Percentiles rank a stretch among this genome's conserved stretches.
Conservation (phyloP, 64 coral and sea anemone genomes). For the Stylophora pistillata region DNA sequence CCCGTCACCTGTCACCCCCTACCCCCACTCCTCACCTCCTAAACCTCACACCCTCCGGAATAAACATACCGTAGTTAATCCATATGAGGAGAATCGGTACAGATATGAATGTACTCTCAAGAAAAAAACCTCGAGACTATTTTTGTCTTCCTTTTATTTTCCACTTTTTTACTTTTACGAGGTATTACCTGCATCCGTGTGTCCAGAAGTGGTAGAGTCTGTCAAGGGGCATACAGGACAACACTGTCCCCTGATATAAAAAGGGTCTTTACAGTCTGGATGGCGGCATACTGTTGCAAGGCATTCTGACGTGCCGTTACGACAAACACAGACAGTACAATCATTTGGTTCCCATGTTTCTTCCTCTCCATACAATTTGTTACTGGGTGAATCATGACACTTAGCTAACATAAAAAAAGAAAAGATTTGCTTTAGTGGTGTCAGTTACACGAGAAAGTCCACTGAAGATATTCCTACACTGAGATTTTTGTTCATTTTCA, state of each 20-base stretch:
- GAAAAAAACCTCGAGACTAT: too few relatives aligned
- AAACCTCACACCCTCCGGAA: too few relatives aligned
- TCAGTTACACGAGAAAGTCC: background rate
- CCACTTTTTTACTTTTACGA: too few relatives aligned
- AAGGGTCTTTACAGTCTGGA: constrained; percentile 75
- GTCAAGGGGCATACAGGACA: constrained; percentile 67
- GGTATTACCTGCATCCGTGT: constrained; percentile 31
- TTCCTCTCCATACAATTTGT: constrained; percentile 70
- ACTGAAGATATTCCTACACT: too few relatives aligned
- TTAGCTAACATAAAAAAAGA: background rate
- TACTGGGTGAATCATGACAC: constrained; percentile 78
- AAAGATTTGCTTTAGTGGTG: background rate
- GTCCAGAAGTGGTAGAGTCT: constrained; percentile 24
- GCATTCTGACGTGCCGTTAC: constrained; percentile 58
- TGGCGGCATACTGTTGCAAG: constrained; percentile 87
- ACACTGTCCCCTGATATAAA: constrained; percentile 81
- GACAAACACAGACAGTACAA: constrained; percentile 82
- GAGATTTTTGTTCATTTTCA: too few relatives aligned
- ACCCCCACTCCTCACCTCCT: too few relatives aligned
- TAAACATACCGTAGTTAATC: too few relatives aligned
- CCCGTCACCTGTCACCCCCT: too few relatives aligned
- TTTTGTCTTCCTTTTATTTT: too few relatives aligned
- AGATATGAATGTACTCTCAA: too few relatives aligned
- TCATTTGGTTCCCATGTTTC: constrained; percentile 92
- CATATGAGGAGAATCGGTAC: too few relatives aligned